phyloP scores from a whole-genome alignment of 2,797 vertebrate genomes.

The Cryptoprocta ferox region DNA sequence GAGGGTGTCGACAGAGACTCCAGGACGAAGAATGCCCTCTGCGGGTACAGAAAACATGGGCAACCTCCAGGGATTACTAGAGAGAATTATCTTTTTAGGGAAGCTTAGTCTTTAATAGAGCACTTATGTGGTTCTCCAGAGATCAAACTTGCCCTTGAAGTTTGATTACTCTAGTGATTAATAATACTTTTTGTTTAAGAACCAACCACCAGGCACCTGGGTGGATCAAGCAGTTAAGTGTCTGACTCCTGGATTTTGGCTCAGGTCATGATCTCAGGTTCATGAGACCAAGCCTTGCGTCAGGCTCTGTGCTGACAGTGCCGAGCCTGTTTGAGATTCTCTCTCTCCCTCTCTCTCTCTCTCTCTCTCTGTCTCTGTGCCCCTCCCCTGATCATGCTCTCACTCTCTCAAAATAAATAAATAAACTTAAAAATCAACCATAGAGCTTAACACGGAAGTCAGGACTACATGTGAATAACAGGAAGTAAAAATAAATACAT shows the following conservation, averaged over 20 bases:
- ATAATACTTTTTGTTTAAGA: slow-evolving; percentile 47
- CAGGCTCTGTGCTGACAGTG: too few species aligned
- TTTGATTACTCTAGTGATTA: neutral
- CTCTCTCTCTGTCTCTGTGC: too few species aligned
- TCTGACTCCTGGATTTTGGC: too few species aligned
- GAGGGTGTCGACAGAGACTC: neutral
- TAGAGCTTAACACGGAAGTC: neutral
- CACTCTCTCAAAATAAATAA: too few species aligned
- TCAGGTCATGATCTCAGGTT: too few species aligned
- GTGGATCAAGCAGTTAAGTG: too few species aligned
- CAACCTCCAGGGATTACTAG: neutral
- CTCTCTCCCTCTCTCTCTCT: too few species aligned
- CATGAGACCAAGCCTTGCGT: too few species aligned
- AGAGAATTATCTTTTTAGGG: neutral
- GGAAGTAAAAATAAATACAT: neutral
- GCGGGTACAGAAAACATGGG: neutral
- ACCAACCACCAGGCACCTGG: neutral
- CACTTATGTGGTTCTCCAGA: neutral
- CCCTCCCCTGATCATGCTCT: too few species aligned
- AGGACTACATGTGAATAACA: neutral
- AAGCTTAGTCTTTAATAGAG: neutral
- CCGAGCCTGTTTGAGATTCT: too few species aligned
- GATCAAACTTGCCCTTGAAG: slow-evolving; percentile 5
- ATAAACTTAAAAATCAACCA: neutral
- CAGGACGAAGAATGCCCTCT: neutral